Percentiles rank a stretch among this genome's conserved stretches.
Evolutionary conservation across 2,797 vertebrate genomes (phyloP).

Genomic region (Nyctalus aviator): DNA sequence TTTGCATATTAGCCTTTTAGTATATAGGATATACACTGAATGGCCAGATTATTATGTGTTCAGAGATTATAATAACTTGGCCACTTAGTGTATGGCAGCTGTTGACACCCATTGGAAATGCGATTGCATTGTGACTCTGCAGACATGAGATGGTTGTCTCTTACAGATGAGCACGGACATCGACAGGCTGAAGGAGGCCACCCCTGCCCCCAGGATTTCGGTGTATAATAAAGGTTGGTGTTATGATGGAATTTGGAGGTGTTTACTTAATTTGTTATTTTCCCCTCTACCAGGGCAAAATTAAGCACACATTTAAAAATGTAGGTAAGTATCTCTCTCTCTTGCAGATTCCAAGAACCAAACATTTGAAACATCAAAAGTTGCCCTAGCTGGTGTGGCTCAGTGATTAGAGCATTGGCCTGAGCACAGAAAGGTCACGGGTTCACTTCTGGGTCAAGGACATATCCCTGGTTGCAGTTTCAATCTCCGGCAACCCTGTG

Average conservation of each 20-base stretch:
- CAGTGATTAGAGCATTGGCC: too few relatives aligned
- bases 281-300: background rate
- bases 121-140: background rate
- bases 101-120: constrained; percentile 1
- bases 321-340: background rate
- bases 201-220: background rate
- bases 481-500: too few relatives aligned
- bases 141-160: background rate
- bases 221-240: background rate
- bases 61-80: too few relatives aligned
- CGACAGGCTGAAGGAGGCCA: background rate
- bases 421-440: too few relatives aligned
- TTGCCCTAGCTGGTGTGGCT: too few relatives aligned
- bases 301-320: background rate
- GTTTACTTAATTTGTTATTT: background rate
- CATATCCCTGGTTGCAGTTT: too few relatives aligned
- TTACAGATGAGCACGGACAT: background rate
- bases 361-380: constrained; percentile 49
- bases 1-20: too few relatives aligned
- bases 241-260: background rate
- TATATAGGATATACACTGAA: too few relatives aligned
- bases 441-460: too few relatives aligned
- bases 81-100: background rate
- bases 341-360: constrained; percentile 28
- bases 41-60: too few relatives aligned